Percentiles rank a stretch among this genome's conserved stretches.
phyloP scores from a whole-genome alignment of 2,113 vertebrate genomes.

The Pterophyllum scalare region DNA sequence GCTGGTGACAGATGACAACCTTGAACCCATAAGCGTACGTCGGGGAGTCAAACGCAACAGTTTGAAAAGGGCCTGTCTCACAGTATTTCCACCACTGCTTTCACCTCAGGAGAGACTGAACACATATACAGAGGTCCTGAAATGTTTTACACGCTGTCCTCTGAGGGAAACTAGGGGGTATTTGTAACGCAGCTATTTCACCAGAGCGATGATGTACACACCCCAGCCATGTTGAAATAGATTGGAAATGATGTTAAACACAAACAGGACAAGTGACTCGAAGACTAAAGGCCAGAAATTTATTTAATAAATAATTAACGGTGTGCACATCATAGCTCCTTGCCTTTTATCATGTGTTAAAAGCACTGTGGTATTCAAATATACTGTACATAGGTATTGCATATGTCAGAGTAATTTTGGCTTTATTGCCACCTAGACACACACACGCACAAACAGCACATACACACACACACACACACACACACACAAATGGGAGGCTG shows the following conservation, averaged over 20 bases:
- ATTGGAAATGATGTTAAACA: conserved; percentile 75
- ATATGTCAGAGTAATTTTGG: background rate
- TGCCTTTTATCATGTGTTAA: conserved; percentile 8
- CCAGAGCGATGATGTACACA: conserved; percentile 71
- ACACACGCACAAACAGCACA: conserved; percentile 5
- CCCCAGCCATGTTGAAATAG: conserved; percentile 65
- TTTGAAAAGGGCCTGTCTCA: conserved; percentile 45
- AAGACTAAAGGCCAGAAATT: conserved; percentile 4
- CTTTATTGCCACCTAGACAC: background rate
- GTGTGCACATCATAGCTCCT: background rate
- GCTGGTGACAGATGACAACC: conserved; percentile 69
- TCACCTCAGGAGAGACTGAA: conserved; percentile 70
- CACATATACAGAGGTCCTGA: conserved; percentile 73
- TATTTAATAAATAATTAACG: conserved; percentile 10
- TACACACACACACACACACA: background rate
- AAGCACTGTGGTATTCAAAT: conserved; percentile 19
- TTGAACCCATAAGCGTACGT: conserved; percentile 47
- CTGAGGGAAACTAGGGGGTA: conserved; percentile 48
- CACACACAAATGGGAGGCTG: conserved; percentile 34
- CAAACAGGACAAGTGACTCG: conserved; percentile 59
- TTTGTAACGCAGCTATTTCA: conserved; percentile 64
- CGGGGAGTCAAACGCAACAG: conserved; percentile 28
- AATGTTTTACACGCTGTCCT: conserved; percentile 77
- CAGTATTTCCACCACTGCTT: conserved; percentile 44
- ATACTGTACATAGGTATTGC: background rate